phyloP scores from a whole-genome alignment of 2,113 vertebrate genomes.

The Hydrolagus affinis region DNA sequence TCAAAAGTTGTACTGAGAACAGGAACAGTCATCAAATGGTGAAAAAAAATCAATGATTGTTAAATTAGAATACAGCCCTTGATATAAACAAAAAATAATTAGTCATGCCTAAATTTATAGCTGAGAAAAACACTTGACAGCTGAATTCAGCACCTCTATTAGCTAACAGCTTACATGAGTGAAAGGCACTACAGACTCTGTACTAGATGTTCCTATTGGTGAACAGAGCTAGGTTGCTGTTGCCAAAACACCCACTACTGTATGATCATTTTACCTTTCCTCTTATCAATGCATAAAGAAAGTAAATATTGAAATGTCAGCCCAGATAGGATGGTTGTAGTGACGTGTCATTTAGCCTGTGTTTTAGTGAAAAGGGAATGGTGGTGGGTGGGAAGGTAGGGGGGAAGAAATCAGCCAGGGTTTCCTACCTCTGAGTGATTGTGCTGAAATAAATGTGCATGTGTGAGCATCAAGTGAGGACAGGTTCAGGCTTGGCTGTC shows the following conservation, averaged over 20 bases:
- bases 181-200: background rate
- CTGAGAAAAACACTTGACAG: background rate
- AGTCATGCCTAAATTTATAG: background rate
- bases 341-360: no score
- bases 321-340: background rate
- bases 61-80: background rate
- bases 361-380: no score
- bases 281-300: background rate
- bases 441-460: no score
- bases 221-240: background rate
- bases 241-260: background rate
- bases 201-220: background rate
- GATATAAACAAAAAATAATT: background rate
- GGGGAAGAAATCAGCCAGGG: no score
- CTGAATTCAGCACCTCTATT: background rate
- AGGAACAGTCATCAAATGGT: background rate
- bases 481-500: no score
- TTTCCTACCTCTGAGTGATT: no score
- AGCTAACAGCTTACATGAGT: background rate
- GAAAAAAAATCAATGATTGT: background rate
- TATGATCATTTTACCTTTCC: background rate
- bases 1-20: background rate
- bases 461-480: no score
- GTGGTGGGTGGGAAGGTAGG: no score
- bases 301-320: conserved; percentile 20